phyloP scores from a whole-genome alignment of 2,797 vertebrate genomes.

The Brachymystax lenok region DNA sequence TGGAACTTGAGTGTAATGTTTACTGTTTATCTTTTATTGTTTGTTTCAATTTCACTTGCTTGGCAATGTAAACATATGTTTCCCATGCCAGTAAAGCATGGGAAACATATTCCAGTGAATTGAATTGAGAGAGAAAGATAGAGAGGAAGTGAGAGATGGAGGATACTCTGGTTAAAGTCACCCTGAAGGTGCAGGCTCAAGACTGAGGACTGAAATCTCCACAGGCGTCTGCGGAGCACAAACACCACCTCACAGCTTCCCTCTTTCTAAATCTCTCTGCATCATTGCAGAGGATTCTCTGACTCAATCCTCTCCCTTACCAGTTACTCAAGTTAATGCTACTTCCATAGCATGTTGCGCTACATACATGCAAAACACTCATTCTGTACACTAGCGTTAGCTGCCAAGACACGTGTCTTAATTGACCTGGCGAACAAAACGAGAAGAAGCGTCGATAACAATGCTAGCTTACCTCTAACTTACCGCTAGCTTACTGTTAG shows the following conservation, averaged over 20 bases:
- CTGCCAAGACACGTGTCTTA: background rate
- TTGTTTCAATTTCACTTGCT: too few relatives aligned
- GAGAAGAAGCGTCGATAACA: background rate
- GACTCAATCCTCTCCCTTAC: background rate
- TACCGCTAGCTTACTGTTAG: background rate
- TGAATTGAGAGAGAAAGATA: too few relatives aligned
- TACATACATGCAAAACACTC: background rate
- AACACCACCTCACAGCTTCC: constrained; percentile 34
- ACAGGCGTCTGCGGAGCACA: background rate
- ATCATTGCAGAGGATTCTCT: background rate
- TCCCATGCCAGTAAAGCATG: too few relatives aligned
- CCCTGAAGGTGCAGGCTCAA: too few relatives aligned
- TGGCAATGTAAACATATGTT: too few relatives aligned
- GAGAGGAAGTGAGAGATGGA: too few relatives aligned
- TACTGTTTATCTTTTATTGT: too few relatives aligned
- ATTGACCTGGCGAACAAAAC: too few relatives aligned
- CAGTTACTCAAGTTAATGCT: background rate
- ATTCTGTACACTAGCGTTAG: background rate
- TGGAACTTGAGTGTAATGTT: too few relatives aligned
- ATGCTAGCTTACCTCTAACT: background rate
- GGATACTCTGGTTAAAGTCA: too few relatives aligned
- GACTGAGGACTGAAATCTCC: background rate
- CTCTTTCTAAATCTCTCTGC: background rate
- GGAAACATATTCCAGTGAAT: too few relatives aligned
- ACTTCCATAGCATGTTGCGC: background rate